A percentile compares a stretch with the other conserved stretches of the same genome.
Evolutionary conservation across 2,888 invertebrate species (phyloP).

Genomic region (Polymixis lichenea): DNA sequence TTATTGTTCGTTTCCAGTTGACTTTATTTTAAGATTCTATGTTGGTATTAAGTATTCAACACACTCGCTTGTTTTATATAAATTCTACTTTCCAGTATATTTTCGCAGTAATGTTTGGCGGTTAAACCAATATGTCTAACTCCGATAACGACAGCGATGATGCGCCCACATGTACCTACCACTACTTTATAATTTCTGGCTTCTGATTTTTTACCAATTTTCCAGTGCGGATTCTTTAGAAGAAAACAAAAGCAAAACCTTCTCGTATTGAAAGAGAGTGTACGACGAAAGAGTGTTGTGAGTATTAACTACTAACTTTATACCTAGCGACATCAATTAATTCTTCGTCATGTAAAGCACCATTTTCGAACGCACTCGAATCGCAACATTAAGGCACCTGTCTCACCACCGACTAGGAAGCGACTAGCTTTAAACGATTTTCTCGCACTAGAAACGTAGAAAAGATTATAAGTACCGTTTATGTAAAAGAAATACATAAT

Average conservation of each 20-base stretch:
- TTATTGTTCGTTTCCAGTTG: no score
- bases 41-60: no score
- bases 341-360: neutral
- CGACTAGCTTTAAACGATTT: neutral
- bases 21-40: no score
- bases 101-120: no score
- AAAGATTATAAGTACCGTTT: neutral
- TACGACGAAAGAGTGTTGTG: slow-evolving; percentile 74
- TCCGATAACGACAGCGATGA: no score
- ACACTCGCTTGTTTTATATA: no score
- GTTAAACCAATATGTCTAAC: no score
- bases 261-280: slow-evolving; percentile 70
- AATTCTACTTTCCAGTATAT: no score
- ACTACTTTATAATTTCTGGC: no score
- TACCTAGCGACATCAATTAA: neutral
- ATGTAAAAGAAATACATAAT: no score
- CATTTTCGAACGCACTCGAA: neutral
- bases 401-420: neutral
- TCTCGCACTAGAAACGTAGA: neutral
- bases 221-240: slow-evolving; percentile 82
- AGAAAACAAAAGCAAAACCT: slow-evolving; percentile 78
- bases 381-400: neutral
- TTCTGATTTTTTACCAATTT: slow-evolving; percentile 28
- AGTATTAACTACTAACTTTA: slow-evolving; percentile 58
- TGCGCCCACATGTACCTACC: neutral